phyloP scores from a whole-genome alignment of 2,113 vertebrate species.

The Cichladusa arquata region DNA sequence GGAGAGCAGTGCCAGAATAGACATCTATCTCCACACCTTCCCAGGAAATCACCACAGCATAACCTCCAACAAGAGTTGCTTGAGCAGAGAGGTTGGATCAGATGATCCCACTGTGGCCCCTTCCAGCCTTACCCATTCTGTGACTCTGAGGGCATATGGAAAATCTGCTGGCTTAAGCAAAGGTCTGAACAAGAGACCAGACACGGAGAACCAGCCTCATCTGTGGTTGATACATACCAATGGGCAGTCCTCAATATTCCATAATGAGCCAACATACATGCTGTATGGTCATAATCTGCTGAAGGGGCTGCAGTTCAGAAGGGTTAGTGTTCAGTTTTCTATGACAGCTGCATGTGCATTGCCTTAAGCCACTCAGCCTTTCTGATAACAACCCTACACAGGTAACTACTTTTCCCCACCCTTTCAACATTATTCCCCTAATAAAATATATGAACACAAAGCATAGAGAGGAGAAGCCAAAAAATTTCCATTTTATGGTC shows the following conservation, averaged over 20 bases:
- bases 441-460: slow-evolving; percentile 68
- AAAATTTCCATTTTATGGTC: slow-evolving; percentile 63
- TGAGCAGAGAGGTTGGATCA: background rate
- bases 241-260: background rate
- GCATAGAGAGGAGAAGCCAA: slow-evolving; percentile 71
- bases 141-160: background rate
- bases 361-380: slow-evolving; percentile 29
- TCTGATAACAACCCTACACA: background rate
- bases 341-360: background rate
- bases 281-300: background rate
- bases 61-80: background rate
- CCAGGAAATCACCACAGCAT: background rate
- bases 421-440: slow-evolving; percentile 27
- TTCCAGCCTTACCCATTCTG: background rate
- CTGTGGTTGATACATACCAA: background rate
- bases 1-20: background rate
- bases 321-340: background rate
- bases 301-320: background rate
- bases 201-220: background rate
- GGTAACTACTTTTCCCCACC: slow-evolving; percentile 28
- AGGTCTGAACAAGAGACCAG: background rate
- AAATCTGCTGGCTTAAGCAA: background rate
- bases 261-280: background rate
- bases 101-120: background rate
- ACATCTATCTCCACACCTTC: background rate